Evolutionary conservation across 1,140 invertebrate genomes (phyloP), one percentile per base, ranked within the genome.

Genomic region (Meloidogyne chitwoodi): DNA sequence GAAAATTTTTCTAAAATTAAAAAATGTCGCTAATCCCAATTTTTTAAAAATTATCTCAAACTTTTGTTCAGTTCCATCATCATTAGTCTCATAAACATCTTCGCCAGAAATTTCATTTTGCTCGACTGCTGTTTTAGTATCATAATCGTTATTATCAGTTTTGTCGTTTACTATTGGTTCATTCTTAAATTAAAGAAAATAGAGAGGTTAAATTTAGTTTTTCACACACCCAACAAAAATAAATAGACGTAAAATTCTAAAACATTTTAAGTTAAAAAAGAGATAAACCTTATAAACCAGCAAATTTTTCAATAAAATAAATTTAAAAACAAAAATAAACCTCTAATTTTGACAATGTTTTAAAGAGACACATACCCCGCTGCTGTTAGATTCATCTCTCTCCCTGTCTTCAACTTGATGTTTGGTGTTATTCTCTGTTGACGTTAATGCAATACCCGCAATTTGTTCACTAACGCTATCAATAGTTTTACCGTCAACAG

Each of bases 1-100:
- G 71, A 86, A 86, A 73, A 86, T 86, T 70, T 86, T 86, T 66
- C 84, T 85, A 61, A 71, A 81, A 77, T 16, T 26, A n/a, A 10
- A 81, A 74, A 2, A n/a, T 16, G 41, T 16, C 0, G 0, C 16
- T 44, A 56, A 56, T n/a, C 6, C 6, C 44, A 56, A n/a, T 8
- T 8, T 6, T 6, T 31, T 24, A 26, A 41, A 67, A 67, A 19
- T 6, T n/a, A n/a, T n/a, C 10, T 38, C 34, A 67, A 24, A 41
- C 65, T 31, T 31, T 67, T 67, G 29, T 31, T 41, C 29, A 67
- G 29, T 67, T 19, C 65, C 65, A 31, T 31, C 34, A 67, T 31
- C 29, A 67, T 67, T 31, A n/a, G 29, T 16, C 34, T 31, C 29
- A 67, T 31, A 22, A 19, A 19, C 16, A 26, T 31, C 65, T 6